Evolutionary conservation across 1,140 invertebrate genomes (phyloP), one percentile per base, ranked within the genome.

Genomic region (Brachionus rubens): DNA sequence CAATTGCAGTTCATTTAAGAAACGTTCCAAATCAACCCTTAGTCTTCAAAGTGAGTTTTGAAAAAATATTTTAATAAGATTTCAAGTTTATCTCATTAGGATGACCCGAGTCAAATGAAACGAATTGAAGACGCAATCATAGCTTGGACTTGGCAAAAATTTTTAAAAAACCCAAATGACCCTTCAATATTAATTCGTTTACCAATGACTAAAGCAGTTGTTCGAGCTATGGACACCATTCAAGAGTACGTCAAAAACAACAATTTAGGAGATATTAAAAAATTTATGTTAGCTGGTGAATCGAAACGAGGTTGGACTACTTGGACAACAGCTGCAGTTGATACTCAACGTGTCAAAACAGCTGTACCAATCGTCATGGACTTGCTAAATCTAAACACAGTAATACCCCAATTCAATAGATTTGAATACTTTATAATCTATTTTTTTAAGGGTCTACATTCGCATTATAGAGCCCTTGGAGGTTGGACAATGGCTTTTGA

Each of bases 251-350:
- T 77, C 2, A 36, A 70, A 30, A 47, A 77, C 21, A 77, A 78
- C 28, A 21, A 30, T 10, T 77, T 19, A 26, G 46, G 76, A 14
- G 52, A 52, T 21, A 68, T 81, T 0, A 76, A 78, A 33, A 78
- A 78, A 36, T 82, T 82, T 68, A 77, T 81, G 16, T 78, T 81
- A n/a, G 77, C 79, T 21, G 81, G 81, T 33, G 79, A 80, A 12
- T 82, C 81, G 12, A 82, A 82, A 80, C 78, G 82, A 68, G 81
- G 81, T 7, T 83, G 81, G 81, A 83, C 82, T 9, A 83, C 82
- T 1, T 83, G 82, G 82, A 81, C 80, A 3, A 78, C 79, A 3
- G 82, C 78, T 21, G 81, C 81, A 9, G 80, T 82, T 9, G 81
- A 83, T 77, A 79, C 81, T 24, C 26, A 75, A 28, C 77, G 82